These are phyloP conservation scores for Promerops cafer DNA, from an alignment of 2,113 vertebrate genomes.

Conservation along the genomic window DNA sequence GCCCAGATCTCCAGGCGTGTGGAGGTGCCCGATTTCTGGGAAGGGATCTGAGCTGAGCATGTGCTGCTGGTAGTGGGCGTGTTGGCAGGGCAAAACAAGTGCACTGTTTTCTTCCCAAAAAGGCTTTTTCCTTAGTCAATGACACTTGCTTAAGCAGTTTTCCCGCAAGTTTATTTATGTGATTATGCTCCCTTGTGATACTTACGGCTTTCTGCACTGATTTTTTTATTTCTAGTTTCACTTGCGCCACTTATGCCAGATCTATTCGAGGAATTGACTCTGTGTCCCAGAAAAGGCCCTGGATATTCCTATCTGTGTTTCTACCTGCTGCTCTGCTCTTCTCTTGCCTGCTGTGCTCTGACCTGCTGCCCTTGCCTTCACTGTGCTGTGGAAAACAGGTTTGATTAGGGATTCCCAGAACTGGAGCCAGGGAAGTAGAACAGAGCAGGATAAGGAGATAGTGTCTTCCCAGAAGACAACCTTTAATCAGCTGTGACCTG, in stretches of 20 bases:
- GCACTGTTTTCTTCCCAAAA: background rate
- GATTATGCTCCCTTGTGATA: background rate
- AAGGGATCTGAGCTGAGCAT: background rate
- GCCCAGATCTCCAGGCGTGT: background rate
- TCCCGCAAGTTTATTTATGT: background rate
- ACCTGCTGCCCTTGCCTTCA: constrained; percentile 1
- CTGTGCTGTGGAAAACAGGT: background rate
- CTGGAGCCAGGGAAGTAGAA: background rate
- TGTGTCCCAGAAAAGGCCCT: constrained; percentile 27
- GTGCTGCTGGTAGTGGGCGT: background rate
- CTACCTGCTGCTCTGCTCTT: background rate
- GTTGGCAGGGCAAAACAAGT: background rate
- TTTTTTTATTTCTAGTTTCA: background rate
- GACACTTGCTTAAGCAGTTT: background rate
- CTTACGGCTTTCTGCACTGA: background rate
- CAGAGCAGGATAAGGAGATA: background rate
- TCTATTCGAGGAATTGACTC: background rate
- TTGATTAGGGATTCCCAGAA: background rate
- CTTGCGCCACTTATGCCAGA: background rate
- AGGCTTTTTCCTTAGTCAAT: background rate
- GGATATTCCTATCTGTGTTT: background rate
- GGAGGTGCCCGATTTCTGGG: background rate
- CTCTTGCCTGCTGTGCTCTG: background rate
- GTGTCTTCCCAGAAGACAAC: background rate
- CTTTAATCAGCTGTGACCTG: background rate